Evolutionary conservation across 2,113 vertebrate species (phyloP).

Genomic region (Grantiella picta): DNA sequence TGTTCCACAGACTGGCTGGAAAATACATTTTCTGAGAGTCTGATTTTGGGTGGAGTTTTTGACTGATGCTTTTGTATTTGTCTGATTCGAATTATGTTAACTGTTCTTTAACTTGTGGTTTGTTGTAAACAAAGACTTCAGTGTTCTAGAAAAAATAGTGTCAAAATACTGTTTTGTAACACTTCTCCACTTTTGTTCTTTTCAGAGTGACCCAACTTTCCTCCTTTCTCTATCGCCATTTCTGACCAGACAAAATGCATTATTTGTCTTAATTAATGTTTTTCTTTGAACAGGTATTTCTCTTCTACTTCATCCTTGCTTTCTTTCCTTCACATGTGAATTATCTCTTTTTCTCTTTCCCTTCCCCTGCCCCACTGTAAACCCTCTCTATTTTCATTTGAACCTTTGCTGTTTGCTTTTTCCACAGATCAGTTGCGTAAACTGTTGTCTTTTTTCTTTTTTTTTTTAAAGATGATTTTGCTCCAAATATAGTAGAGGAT

Average conservation of each 20-base stretch:
- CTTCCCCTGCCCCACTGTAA: background rate
- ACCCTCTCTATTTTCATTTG: background rate
- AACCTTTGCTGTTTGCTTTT: background rate
- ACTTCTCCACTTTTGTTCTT: slow-evolving; percentile 31
- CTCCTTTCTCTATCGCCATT: slow-evolving; percentile 23
- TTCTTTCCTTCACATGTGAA: slow-evolving; percentile 6
- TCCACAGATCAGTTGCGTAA: background rate
- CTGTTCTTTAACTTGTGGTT: background rate
- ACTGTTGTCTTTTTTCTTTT: background rate
- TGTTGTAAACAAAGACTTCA: background rate
- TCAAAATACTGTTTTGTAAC: background rate
- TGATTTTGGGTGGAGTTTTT: background rate
- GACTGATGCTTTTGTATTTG: background rate
- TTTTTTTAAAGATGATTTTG: slow-evolving; percentile 81
- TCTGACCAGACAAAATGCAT: slow-evolving; percentile 47
- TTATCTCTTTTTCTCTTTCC: background rate
- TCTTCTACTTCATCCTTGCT: slow-evolving; percentile 37
- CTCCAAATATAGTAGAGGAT: slow-evolving; percentile 81
- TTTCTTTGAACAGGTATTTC: slow-evolving; percentile 54
- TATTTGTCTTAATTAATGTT: slow-evolving; percentile 57
- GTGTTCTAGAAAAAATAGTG: background rate
- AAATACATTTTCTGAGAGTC: background rate
- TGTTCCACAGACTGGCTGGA: background rate
- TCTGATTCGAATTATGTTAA: background rate
- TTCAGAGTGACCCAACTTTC: slow-evolving; percentile 44